Evolutionary conservation across 2,888 invertebrate genomes (phyloP), one percentile per base, ranked within the genome.

Genomic region (Macrosiphum euphorbiae): DNA sequence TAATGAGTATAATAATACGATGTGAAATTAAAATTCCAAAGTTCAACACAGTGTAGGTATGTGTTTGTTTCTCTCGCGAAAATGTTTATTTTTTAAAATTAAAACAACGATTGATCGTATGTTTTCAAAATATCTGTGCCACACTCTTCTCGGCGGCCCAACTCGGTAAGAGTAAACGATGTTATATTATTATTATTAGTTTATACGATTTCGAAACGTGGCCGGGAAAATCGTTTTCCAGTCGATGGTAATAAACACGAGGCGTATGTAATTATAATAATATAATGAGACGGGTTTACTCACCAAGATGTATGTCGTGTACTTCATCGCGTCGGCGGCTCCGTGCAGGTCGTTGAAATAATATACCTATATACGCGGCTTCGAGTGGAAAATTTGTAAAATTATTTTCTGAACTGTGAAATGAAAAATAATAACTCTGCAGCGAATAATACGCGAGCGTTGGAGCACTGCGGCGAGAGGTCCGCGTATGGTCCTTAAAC

Each of bases 401-500:
- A 35, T 78, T 78, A 35, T 86, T 86, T 86, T 44, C 26, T 26
- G 28, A 85, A 85, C 85, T 44, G 85, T 44, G 85, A 87, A 87
- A 87, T n/a, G n/a, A 55, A 52, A 61, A 89, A 61, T 41, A 78
- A 78, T 20, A 78, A 78, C 8, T 78, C 8, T 20, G 35, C 35
- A 20, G 78, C 35, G 8, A 78, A 35, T 35, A 35, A 35, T 78
- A 78, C 94, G 35, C 94, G 61, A 85, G 67, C n/a, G 41, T 52
- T 86, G 41, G 61, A 20, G 35, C 52, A 61, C 67, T 91, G 52
- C 41, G 55, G 28, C 87, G 89, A 35, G 4, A 44, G 84, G 16
- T 41, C 84, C 85, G 89, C 93, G 93, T 90, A 93, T 50, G 93
- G 78, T 78, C 85, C 89, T 90, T 85, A 90, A 85, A 93, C 89